phyloP scores from a whole-genome alignment of 2,113 vertebrate genomes.

The Podilymbus podiceps region DNA sequence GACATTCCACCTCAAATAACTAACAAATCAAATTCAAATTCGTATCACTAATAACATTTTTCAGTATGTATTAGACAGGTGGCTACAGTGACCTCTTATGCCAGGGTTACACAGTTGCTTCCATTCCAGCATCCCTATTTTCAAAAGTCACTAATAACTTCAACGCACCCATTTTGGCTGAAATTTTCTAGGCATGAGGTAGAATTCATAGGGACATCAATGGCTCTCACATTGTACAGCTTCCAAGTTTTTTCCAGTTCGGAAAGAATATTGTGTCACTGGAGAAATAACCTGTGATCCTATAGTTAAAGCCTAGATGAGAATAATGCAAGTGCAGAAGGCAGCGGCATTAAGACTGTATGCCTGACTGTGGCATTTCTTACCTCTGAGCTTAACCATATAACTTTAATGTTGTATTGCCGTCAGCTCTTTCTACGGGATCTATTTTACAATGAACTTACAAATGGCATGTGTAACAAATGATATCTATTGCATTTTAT shows the following conservation, averaged over 20 bases:
- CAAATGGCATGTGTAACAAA: conserved; percentile 65
- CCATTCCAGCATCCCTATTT: not conserved
- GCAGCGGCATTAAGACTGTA: not conserved
- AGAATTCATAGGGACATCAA: not conserved
- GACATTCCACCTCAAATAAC: not conserved
- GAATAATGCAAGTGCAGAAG: not conserved
- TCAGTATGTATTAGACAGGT: not conserved
- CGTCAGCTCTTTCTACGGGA: not conserved
- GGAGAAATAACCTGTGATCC: conserved; percentile 1
- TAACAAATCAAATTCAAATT: not conserved
- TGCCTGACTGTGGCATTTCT: not conserved
- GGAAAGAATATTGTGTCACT: not conserved
- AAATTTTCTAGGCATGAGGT: not conserved
- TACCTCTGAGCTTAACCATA: not conserved
- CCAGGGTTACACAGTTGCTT: not conserved
- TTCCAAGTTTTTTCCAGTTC: not conserved
- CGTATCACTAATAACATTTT: not conserved
- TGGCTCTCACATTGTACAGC: not conserved
- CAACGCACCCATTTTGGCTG: not conserved
- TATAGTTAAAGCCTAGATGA: not conserved
- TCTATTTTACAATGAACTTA: conserved; percentile 46
- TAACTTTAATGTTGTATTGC: not conserved
- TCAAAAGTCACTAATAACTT: not conserved
- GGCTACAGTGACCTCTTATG: not conserved
- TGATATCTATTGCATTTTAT: conserved; percentile 64